Evolutionary conservation across 2,797 vertebrate species (phyloP), one percentile per base, ranked within the genome.

Genomic region (Paratrypauchen microcephalus): DNA sequence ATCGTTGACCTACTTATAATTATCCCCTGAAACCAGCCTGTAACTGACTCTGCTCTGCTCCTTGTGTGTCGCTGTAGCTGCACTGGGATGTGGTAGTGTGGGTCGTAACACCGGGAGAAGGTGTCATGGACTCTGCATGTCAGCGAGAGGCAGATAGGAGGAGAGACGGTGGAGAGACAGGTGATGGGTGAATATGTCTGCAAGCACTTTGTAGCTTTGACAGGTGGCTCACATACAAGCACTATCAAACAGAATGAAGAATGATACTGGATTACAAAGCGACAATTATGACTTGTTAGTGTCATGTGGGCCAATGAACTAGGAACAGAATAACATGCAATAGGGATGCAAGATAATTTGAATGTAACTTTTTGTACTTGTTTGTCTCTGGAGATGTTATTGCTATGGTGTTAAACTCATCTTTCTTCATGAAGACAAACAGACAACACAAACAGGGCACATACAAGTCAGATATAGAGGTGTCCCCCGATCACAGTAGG

Each of bases 1-100:
- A 85, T 86, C 81, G 78, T 72, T 85, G 86, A 90, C 91, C 86
- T 83, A 91, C 80, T 88, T 91, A 81, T 87, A 83, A 89, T 92
- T 86, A 88, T 85, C 69, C 83, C 79, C 69, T 83, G 68, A 81
- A 88, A 88, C 76, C 71, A 70, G 61, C 65, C 18, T 41, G 19
- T 21, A 21, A 23, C 18, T 39, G 36, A 61, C 59, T 61, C 11
- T 6, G 32, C 32, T 39, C 59, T n/a, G 57, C 57, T 60, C 30
- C 2, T 6, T 59, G 15, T 30, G 58, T 60, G 58, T 60, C 58
- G 36, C 58, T 60, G 32, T 8, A 36, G 56, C 56, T 30, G 56
- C 56, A 8, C 56, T 19, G 2, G 56, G 5, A 58, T 30, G 56
- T 58, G 28, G 15, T 30, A 60, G 28, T 36, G 8, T 19, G 30